Evolutionary conservation across 2,113 vertebrate species (phyloP).

Genomic region (Oryzias curvinotus): DNA sequence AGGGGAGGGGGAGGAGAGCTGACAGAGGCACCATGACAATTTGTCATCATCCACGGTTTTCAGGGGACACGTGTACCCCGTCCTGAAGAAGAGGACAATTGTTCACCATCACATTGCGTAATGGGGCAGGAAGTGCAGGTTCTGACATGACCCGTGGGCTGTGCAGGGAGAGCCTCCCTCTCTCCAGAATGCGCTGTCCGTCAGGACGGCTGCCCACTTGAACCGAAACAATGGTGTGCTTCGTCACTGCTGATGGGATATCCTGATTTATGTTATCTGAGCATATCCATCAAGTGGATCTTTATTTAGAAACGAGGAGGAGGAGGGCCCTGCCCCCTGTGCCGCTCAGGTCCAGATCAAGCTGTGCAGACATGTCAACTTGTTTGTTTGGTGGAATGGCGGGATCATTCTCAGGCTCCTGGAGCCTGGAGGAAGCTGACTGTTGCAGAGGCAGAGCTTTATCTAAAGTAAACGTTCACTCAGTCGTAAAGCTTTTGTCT

Average conservation of each 20-base stretch:
- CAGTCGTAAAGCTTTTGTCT: conserved; percentile 23
- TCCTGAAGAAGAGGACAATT: not conserved
- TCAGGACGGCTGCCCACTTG: conserved; percentile 77
- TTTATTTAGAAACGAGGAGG: conserved; percentile 63
- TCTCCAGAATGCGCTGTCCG: conserved; percentile 49
- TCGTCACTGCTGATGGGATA: conserved; percentile 71
- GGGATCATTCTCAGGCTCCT: conserved; percentile 22
- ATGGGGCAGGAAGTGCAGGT: conserved; percentile 20
- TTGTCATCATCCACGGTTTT: too few species aligned
- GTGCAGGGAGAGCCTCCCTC: conserved; percentile 51
- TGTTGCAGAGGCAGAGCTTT: conserved; percentile 39
- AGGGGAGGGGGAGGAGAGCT: too few species aligned
- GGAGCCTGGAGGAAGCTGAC: conserved; percentile 47
- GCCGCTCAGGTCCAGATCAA: conserved; percentile 34
- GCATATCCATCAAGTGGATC: conserved; percentile 61
- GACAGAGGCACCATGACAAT: too few species aligned
- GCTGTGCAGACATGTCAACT: conserved; percentile 34
- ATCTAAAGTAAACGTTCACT: conserved; percentile 57
- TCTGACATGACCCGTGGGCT: conserved; percentile 53
- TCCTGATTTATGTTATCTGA: conserved; percentile 76
- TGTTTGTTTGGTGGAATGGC: conserved; percentile 49
- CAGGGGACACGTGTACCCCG: too few species aligned
- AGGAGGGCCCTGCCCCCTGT: conserved; percentile 27
- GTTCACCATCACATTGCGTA: conserved; percentile 37
- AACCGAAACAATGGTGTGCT: conserved; percentile 72